Conservation (phyloP, 2,797 vertebrate genomes). For the Aselliscus stoliczkanus region DNA sequence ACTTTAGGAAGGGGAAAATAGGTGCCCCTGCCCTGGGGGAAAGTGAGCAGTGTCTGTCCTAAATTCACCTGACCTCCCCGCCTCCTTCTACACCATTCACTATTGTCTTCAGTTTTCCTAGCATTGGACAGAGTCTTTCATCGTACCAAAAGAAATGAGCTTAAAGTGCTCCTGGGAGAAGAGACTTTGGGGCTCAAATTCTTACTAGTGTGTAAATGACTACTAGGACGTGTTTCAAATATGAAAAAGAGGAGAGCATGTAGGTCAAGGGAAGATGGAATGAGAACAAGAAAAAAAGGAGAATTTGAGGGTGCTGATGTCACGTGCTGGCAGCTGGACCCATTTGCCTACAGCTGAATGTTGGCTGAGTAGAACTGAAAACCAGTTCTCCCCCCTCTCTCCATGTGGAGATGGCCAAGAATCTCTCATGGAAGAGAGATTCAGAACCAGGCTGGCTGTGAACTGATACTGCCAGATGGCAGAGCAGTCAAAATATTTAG, state of each 20-base stretch:
- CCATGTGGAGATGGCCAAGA: background rate
- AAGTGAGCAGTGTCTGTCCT: background rate
- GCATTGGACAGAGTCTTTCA: background rate
- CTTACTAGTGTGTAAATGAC: background rate
- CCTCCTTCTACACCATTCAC: background rate
- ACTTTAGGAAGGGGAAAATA: background rate
- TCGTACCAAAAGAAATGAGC: background rate
- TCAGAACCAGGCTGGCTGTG: background rate
- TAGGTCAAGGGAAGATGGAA: background rate
- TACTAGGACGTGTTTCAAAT: background rate
- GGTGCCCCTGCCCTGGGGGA: background rate
- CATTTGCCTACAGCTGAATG: background rate
- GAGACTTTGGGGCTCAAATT: background rate
- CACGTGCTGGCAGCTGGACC: background rate
- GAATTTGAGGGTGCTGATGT: background rate
- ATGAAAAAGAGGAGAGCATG: background rate
- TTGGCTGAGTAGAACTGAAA: background rate
- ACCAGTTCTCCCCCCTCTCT: background rate
- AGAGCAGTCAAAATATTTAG: slow-evolving; percentile 22
- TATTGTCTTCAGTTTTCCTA: background rate
- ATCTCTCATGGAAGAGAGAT: background rate
- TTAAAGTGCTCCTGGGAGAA: background rate
- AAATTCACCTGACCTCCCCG: background rate
- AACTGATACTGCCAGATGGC: slow-evolving; percentile 5
- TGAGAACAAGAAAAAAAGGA: background rate